Percentiles rank a stretch among this genome's conserved stretches.
Evolutionary conservation across 1,140 invertebrate genomes (phyloP).

Genomic region (Drosophila pruinosa): DNA sequence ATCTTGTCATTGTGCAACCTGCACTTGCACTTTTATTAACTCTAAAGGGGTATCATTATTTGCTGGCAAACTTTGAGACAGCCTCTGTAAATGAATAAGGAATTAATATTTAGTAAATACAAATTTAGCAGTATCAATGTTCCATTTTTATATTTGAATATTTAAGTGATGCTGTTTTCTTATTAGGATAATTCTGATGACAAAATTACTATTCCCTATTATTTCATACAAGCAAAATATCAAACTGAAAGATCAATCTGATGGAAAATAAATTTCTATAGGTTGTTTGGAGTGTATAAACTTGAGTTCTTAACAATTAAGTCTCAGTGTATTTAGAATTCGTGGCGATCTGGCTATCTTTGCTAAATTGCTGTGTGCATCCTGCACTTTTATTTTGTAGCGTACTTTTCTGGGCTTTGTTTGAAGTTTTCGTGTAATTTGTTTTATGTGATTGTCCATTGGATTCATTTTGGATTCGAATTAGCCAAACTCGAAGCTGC

Average conservation of each 20-base stretch:
- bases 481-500: constrained; percentile 61
- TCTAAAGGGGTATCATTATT: neutral
- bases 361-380: constrained; percentile 18
- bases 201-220: too few relatives aligned
- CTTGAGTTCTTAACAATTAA: neutral
- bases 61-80: neutral
- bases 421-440: constrained; percentile 75
- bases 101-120: too few relatives aligned
- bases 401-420: constrained; percentile 71
- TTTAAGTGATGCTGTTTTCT: too few relatives aligned
- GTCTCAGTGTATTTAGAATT: neutral
- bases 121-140: too few relatives aligned
- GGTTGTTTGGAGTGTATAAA: too few relatives aligned
- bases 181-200: too few relatives aligned
- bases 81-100: neutral
- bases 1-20: constrained; percentile 63
- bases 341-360: neutral
- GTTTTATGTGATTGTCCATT: constrained; percentile 80
- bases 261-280: too few relatives aligned
- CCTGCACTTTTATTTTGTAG: constrained; percentile 69
- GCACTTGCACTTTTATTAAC: constrained; percentile 16
- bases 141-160: too few relatives aligned
- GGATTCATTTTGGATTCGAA: constrained; percentile 74
- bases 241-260: too few relatives aligned
- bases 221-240: too few relatives aligned